Conservation (phyloP, 37 sponge, comb jelly and placozoan genomes). For the Lycopodina hypogea region DNA sequence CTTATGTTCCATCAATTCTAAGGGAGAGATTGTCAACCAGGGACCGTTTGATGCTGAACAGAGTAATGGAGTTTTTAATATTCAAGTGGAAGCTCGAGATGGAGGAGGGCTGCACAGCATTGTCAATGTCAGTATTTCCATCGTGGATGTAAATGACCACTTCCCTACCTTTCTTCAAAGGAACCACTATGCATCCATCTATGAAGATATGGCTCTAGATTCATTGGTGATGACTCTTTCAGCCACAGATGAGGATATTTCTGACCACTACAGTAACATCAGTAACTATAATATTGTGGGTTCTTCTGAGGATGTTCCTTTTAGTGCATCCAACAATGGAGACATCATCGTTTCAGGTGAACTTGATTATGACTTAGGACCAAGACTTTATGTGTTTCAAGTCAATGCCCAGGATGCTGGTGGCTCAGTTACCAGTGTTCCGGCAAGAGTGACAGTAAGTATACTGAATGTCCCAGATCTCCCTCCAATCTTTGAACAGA, state of each 20-base stretch:
- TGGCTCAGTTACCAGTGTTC: conserved; percentile 25
- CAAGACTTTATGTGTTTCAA: conserved; percentile 26
- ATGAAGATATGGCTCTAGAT: conserved; percentile 30
- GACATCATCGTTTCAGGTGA: neutral
- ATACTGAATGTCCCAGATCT: conserved; percentile 52
- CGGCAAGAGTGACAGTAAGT: conserved; percentile 40
- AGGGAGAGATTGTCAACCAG: conserved; percentile 21
- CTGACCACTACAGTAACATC: conserved; percentile 8
- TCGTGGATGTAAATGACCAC: conserved; percentile 61
- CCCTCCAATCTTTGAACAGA: conserved; percentile 32
- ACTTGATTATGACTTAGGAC: conserved; percentile 58
- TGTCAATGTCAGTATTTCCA: conserved; percentile 16
- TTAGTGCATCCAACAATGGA: conserved; percentile 26
- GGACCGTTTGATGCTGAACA: conserved; percentile 47
- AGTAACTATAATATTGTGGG: neutral
- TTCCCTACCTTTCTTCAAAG: conserved; percentile 24
- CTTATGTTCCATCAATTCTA: conserved; percentile 15
- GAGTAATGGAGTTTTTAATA: neutral
- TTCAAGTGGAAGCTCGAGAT: conserved; percentile 44
- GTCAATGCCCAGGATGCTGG: conserved; percentile 55
- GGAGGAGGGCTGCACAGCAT: conserved; percentile 29
- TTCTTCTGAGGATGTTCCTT: conserved; percentile 25
- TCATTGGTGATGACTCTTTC: conserved; percentile 11
- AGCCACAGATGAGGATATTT: conserved; percentile 37
- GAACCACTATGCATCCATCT: conserved; percentile 18